Conservation (phyloP, 2,888 invertebrate genomes). For the Cremastinae sp. region DNA sequence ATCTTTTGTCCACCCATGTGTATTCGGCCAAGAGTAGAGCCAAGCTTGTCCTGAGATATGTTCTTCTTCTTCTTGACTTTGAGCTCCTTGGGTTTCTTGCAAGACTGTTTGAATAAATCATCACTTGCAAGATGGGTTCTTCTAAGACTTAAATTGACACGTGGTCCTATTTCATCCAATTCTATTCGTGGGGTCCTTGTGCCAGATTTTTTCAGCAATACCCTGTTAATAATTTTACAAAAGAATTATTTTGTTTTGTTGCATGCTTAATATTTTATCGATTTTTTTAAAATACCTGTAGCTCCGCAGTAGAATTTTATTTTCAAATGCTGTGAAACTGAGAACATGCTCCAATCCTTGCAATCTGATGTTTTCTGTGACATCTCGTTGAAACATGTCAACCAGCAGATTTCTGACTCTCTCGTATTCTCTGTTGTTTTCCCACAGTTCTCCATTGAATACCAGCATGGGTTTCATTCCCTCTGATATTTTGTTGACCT, state of each 20-base stretch:
- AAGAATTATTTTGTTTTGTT: neutral
- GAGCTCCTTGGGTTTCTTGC: constrained; percentile 89
- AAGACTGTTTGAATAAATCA: constrained; percentile 92
- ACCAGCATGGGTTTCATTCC: constrained; percentile 95
- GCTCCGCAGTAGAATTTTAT: constrained; percentile 88
- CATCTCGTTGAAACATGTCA: constrained; percentile 95
- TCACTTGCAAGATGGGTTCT: constrained; percentile 94
- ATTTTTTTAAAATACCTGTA: constrained; percentile 81
- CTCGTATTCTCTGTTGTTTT: constrained; percentile 89
- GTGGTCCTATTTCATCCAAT: constrained; percentile 96
- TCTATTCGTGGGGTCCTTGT: constrained; percentile 94
- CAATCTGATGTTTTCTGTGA: constrained; percentile 89
- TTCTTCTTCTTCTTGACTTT: constrained; percentile 95
- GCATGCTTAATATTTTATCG: neutral
- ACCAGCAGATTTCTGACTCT: constrained; percentile 93
- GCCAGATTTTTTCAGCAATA: constrained; percentile 94
- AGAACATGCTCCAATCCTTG: constrained; percentile 97
- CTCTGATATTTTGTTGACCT: constrained; percentile 87
- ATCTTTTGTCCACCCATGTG: constrained; percentile 96
- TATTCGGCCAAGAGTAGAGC: constrained; percentile 93
- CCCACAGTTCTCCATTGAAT: constrained; percentile 96
- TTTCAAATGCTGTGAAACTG: constrained; percentile 92
- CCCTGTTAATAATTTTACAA: constrained; percentile 81
- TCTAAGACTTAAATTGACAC: constrained; percentile 91
- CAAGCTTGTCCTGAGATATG: constrained; percentile 91